Base-by-base conservation (phyloP, 2,888 invertebrate genomes). In the Eristalis pertinax region DNA sequence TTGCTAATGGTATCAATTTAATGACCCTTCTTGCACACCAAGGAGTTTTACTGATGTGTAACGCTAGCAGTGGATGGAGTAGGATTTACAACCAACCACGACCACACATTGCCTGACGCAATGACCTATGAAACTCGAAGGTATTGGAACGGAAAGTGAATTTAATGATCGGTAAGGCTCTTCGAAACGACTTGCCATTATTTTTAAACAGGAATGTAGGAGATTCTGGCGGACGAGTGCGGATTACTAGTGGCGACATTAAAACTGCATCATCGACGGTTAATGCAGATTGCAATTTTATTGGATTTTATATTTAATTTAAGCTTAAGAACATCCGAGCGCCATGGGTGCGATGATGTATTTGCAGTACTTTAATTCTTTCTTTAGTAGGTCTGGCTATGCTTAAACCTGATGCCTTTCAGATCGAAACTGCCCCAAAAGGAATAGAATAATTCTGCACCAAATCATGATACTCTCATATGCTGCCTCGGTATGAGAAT, bases 1-100 rank as follows among this genome's bases (percentile, higher is more conserved):
- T 58, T 76, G 38, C 69, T 67, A 80, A 84, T 80, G 67, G 84
- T 50, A 67, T 75, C 70, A 63, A 70, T 65, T 84, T 62, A 79
- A 70, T 69, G 56, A 43, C 56, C 41, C 38, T 69, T 50, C 68
- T 24, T 68, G 64, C 69, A 69, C 32, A 43, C 32, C 43, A 29
- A 35, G 43, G 35, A 65, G 35, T 22, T 43, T 60, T 77, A 69
- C 63, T 73, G 74, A 70, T 60, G 69, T 69, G 68, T 67, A 38
- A 43, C 50, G 68, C 26, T 63, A 7, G 7, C 50, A 19, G 19
- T 8, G 50, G 19, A 50, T n/a, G 50, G n/a, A 73, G 60, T 62
- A 60, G 79, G 79, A 67, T 73, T 73, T 63, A 68, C 68, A 74
- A 58, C 73, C 50, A 4, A n/a, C 5, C 4, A 4, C 32, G 7